Evolutionary conservation across 2,797 vertebrate genomes (phyloP), one percentile per base, ranked within the genome.

Genomic region (Antrozous pallidus): DNA sequence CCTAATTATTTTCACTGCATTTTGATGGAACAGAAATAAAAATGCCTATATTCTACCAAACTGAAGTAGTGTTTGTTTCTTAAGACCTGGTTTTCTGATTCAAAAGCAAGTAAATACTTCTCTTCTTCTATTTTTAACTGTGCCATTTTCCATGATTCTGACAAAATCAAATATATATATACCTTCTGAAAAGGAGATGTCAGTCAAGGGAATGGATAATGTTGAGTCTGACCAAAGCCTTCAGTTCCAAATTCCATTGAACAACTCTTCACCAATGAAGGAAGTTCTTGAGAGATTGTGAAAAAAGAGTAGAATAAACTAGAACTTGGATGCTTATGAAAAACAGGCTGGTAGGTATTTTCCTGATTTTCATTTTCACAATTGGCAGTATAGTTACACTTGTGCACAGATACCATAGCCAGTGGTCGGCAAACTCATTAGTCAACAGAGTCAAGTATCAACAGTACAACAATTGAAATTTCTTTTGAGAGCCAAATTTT

Each of bases 11-110:
- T 83, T 90, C 81, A 61, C 36, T 61, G 70, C 49, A 16, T 74
- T 91, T 70, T 56, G 42, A 49, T 31, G 28, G 28, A 85, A 38
- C 4, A 17, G 26, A 14, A 58, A 9, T 36, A 74, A 86, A 61
- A 80, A 54, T 51, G 71, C 38, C 65, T 87, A 69, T 42, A 70
- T 33, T 75, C 42, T 67, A 38, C 36, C 49, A 86, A 73, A 38
- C 42, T 31, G 45, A 75, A 71, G 40, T 11, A 77, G 28, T 18
- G 13, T 51, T 92, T 47, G 4, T 28, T 75, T 85, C 75, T 75
- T 61, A 20, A 92, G 18, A 69, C 36, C 33, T 82, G 26, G 54
- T 77, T 18, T 91, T 90, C 61, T 49, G 56, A 94, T 28, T 93
- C 47, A 63, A 93, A 81, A 12, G 8, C 22, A 92, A 13, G 58